Conservation (phyloP, 2,888 invertebrate genomes). For the Nephrotoma appendiculata region DNA sequence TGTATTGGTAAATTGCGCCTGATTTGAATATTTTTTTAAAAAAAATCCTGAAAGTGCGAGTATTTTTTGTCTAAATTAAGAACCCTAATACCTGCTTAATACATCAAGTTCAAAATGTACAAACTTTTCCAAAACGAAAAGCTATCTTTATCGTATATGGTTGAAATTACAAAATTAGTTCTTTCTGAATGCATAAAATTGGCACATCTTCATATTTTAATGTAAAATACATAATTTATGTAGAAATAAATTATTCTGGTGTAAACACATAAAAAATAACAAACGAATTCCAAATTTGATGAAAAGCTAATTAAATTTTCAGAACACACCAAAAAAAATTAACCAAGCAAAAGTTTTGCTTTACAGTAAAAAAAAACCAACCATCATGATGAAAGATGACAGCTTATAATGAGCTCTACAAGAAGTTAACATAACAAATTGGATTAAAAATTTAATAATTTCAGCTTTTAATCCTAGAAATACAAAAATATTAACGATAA, state of each 20-base stretch:
- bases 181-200: no score
- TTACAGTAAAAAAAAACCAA: not conserved
- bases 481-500: not conserved
- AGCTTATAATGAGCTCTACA: not conserved
- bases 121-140: no score
- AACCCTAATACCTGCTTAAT: no score
- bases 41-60: no score
- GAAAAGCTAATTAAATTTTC: not conserved
- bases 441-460: not conserved
- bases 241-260: not conserved
- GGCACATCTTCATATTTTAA: no score
- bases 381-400: not conserved
- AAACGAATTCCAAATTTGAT: not conserved
- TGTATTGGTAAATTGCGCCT: no score
- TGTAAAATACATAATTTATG: not conserved
- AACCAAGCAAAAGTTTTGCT: not conserved
- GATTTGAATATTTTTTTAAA: no score
- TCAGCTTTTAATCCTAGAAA: not conserved
- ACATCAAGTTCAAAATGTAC: no score
- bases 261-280: not conserved
- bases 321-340: not conserved
- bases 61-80: no score
- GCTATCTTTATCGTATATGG: no score
- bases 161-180: no score
- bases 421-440: not conserved